phyloP scores from a whole-genome alignment of 2,888 invertebrate species.

The Caenorhabditis sp. region DNA sequence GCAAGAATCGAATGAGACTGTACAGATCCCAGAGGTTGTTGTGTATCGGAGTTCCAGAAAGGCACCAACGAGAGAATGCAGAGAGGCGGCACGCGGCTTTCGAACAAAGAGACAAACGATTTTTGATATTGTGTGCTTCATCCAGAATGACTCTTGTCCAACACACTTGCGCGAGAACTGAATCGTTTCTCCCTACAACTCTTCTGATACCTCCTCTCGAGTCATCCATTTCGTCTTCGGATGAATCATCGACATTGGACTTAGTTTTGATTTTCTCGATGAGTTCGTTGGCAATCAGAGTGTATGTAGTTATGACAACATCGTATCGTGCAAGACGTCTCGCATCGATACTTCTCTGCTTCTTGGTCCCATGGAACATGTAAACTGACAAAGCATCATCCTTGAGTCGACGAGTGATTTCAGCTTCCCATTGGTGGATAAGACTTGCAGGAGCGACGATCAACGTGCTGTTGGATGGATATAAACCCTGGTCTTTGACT shows the following conservation, averaged over 20 bases:
- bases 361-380: conserved; percentile 90
- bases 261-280: conserved; percentile 69
- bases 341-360: conserved; percentile 76
- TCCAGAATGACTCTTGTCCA: conserved; percentile 94
- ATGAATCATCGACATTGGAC: conserved; percentile 25
- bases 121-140: conserved; percentile 94
- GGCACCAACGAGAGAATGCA: conserved; percentile 89
- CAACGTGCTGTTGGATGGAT: conserved; percentile 85
- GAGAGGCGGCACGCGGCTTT: conserved; percentile 87
- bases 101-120: conserved; percentile 85
- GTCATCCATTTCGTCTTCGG: conserved; percentile 42
- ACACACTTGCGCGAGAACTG: conserved; percentile 86
- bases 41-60: conserved; percentile 95
- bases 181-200: conserved; percentile 63
- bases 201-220: conserved; percentile 36
- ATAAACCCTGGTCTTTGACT: conserved; percentile 65
- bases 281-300: conserved; percentile 86
- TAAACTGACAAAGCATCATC: conserved; percentile 87
- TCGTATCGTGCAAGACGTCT: conserved; percentile 85
- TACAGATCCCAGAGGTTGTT: conserved; percentile 90
- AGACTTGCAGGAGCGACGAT: conserved; percentile 95
- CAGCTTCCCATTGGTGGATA: conserved; percentile 91
- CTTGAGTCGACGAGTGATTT: conserved; percentile 86
- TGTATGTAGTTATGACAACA: conserved; percentile 93
- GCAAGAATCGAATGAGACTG: conserved; percentile 88